phyloP scores from a whole-genome alignment of 2,888 invertebrate genomes.

The Athalia cordata region DNA sequence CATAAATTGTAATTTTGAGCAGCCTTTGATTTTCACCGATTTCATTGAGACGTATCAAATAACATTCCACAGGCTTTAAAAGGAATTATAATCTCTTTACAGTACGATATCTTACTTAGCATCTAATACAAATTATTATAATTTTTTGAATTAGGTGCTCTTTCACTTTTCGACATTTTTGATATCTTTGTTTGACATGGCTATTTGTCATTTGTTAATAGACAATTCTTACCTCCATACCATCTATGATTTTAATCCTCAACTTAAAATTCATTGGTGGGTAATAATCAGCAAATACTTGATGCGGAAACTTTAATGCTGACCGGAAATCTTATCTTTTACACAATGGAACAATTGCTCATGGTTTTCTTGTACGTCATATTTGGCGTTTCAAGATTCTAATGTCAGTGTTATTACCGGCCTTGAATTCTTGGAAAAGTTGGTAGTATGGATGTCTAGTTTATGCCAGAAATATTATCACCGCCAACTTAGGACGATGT shows the following conservation, averaged over 20 bases:
- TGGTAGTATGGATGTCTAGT: background rate
- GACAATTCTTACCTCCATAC: background rate
- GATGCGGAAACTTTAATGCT: conserved; percentile 7
- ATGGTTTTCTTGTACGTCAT: background rate
- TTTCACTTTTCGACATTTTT: conserved; percentile 33
- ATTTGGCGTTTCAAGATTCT: conserved; percentile 7
- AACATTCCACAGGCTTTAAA: too few relatives aligned
- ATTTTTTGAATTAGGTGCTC: background rate
- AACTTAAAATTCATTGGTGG: background rate
- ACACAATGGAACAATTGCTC: conserved; percentile 5
- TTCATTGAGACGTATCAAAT: too few relatives aligned
- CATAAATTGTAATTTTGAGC: too few relatives aligned
- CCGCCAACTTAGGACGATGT: background rate
- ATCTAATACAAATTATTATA: background rate
- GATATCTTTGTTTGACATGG: conserved; percentile 14
- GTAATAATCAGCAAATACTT: background rate
- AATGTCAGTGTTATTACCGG: background rate
- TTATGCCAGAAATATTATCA: background rate
- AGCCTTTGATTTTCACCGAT: too few relatives aligned
- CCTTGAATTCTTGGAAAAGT: background rate
- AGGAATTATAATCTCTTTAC: background rate
- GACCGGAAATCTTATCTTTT: conserved; percentile 9
- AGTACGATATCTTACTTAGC: background rate
- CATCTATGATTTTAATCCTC: conserved; percentile 5
- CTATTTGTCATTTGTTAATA: conserved; percentile 18